Evolutionary conservation across 2,888 invertebrate genomes (phyloP).

Genomic region (Dinocampus coccinellae): DNA sequence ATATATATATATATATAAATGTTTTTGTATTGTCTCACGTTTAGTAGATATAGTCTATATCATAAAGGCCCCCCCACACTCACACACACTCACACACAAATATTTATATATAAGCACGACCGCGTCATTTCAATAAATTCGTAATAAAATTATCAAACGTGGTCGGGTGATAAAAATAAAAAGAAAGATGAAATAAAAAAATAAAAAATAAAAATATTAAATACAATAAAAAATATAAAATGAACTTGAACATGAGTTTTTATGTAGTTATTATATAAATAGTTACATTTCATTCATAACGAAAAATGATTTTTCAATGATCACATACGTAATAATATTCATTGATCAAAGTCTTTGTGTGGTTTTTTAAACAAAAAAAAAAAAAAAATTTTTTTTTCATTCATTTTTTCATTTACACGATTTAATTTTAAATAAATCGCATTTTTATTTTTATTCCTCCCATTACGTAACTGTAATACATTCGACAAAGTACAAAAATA

Average conservation of each 20-base stretch:
- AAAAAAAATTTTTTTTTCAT: neutral
- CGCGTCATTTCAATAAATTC: constrained; percentile 57
- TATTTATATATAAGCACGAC: no score
- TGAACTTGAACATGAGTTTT: no score
- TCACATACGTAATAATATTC: constrained; percentile 26
- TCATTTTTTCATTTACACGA: neutral
- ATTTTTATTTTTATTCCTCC: no score
- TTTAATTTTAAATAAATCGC: no score
- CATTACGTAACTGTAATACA: no score
- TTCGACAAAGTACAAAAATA: no score
- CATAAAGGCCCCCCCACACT: constrained; percentile 49
- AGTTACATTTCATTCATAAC: constrained; percentile 59
- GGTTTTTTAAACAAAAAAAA: neutral
- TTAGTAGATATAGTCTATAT: constrained; percentile 33
- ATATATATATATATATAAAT: neutral
- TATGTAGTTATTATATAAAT: constrained; percentile 52
- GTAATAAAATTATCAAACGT: constrained; percentile 59
- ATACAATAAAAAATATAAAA: constrained; percentile 12
- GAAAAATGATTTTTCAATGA: constrained; percentile 17
- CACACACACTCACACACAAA: neutral
- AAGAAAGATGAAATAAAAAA: constrained; percentile 12
- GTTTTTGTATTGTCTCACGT: constrained; percentile 43
- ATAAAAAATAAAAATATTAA: constrained; percentile 15
- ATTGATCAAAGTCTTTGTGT: constrained; percentile 41
- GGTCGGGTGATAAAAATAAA: constrained; percentile 28